A percentile compares a stretch with the other conserved stretches of the same genome.
phyloP scores from a whole-genome alignment of 1,140 invertebrate genomes.

The Cotesia vestalis region DNA sequence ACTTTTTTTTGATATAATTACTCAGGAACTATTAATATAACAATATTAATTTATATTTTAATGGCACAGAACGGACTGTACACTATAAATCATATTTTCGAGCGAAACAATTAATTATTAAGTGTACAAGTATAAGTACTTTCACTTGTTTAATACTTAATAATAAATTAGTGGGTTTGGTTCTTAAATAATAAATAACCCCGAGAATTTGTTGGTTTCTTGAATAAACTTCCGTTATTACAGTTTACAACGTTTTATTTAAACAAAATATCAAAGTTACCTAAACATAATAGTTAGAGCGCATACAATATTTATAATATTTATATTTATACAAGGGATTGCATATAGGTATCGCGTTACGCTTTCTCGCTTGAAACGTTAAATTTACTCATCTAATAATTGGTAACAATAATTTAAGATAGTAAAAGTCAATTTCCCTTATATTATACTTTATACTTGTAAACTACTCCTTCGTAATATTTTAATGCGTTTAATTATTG shows the following conservation, averaged over 20 bases:
- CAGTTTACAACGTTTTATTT: too few species aligned
- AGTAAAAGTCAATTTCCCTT: constrained; percentile 34
- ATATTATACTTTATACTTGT: constrained; percentile 1
- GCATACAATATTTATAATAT: not conserved
- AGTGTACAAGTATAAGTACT: too few species aligned
- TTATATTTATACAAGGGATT: not conserved
- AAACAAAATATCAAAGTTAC: too few species aligned
- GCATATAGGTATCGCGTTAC: constrained; percentile 23
- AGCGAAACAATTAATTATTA: constrained; percentile 6
- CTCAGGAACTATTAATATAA: too few species aligned
- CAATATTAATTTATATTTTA: too few species aligned
- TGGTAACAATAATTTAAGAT: constrained; percentile 18
- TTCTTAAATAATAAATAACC: not conserved
- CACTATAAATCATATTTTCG: too few species aligned
- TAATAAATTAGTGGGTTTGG: constrained; percentile 5
- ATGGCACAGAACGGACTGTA: too few species aligned
- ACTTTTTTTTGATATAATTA: too few species aligned
- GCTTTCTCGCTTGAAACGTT: constrained; percentile 25
- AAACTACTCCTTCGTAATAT: not conserved
- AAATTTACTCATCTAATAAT: constrained; percentile 23
- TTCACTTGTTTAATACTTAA: not conserved
- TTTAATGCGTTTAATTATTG: not conserved
- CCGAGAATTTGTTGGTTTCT: constrained; percentile 16
- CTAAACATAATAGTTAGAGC: too few species aligned
- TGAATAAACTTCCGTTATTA: not conserved